Evolutionary conservation across 2,113 vertebrate species (phyloP).

Genomic region (Petromus typicus): DNA sequence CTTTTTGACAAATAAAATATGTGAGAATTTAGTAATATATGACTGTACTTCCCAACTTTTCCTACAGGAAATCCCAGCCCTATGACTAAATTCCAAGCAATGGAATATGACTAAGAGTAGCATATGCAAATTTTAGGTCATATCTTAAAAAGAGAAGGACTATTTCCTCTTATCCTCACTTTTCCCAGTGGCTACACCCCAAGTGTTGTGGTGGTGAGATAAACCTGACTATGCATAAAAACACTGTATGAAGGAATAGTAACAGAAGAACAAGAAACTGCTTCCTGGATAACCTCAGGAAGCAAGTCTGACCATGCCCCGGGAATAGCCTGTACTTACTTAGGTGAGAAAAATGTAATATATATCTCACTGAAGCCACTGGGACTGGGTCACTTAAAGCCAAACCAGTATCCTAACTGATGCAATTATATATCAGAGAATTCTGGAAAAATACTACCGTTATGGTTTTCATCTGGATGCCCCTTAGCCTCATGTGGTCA

Average conservation of each 20-base stretch:
- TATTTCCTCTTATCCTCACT: neutral
- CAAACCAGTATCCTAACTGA: conserved; percentile 15
- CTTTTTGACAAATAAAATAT: neutral
- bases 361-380: neutral
- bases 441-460: neutral
- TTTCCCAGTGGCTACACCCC: neutral
- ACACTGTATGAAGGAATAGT: neutral
- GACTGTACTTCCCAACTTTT: neutral
- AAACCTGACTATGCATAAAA: neutral
- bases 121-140: neutral
- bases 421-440: neutral
- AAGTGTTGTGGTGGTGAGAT: neutral
- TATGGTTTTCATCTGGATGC: neutral
- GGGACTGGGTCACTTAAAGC: neutral
- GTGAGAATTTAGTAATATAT: neutral
- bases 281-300: neutral
- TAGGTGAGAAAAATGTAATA: neutral
- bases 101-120: neutral
- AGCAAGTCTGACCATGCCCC: neutral
- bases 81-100: neutral
- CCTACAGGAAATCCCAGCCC: neutral
- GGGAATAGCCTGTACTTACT: neutral
- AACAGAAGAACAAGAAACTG: neutral
- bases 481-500: neutral
- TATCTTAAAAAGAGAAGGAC: neutral